Conservation (phyloP, 2,797 vertebrate species). For the Merluccius polli region DNA sequence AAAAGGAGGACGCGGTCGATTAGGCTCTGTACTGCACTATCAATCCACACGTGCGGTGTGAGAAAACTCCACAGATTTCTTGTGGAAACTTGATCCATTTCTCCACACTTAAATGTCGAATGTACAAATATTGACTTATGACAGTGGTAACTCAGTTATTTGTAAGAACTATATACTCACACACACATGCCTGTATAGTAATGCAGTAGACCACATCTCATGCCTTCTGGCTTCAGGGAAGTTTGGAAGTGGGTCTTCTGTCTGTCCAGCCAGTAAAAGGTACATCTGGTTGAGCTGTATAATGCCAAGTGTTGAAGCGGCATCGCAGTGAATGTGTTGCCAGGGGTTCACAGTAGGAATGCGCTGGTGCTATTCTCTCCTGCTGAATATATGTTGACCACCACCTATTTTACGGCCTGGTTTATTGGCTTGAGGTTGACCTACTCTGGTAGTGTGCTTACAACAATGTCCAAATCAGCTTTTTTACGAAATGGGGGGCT, state of each 20-base stretch:
- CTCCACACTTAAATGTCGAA: background rate
- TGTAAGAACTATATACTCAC: background rate
- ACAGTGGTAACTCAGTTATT: background rate
- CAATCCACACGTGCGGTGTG: background rate
- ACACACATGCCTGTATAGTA: background rate
- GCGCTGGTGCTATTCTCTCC: constrained; percentile 32
- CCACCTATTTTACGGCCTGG: constrained; percentile 52
- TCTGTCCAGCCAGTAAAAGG: background rate
- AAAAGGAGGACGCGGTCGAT: constrained; percentile 50
- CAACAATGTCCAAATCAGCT: background rate
- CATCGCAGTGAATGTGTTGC: constrained; percentile 50
- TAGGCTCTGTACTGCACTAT: constrained; percentile 13
- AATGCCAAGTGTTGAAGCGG: background rate
- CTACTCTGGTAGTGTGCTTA: constrained; percentile 17
- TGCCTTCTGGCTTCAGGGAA: background rate
- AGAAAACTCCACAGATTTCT: background rate
- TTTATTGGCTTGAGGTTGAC: constrained; percentile 47
- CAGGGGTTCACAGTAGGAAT: constrained; percentile 52
- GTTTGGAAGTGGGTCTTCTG: background rate
- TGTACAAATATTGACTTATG: background rate
- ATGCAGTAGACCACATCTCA: background rate
- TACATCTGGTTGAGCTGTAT: background rate
- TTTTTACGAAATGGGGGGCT: background rate
- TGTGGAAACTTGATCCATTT: background rate
- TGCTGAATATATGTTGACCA: constrained; percentile 44